Conservation (phyloP, 2,888 invertebrate species). For the Thera obeliscata region DNA sequence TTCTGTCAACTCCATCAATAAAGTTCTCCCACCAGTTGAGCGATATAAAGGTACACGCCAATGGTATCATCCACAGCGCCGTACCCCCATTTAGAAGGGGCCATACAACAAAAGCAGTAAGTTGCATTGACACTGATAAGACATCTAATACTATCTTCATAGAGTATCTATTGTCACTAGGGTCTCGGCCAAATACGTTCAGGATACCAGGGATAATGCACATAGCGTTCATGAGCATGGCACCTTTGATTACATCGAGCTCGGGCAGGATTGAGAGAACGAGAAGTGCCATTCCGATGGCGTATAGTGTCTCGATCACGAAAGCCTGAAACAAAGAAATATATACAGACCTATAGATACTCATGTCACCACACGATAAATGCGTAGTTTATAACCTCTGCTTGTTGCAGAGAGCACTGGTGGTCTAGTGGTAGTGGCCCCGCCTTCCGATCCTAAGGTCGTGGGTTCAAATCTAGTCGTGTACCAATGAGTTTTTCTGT, state of each 20-base stretch:
- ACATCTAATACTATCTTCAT: constrained; percentile 82
- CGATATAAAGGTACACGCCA: constrained; percentile 88
- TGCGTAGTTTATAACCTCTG: too few species aligned
- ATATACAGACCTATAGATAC: not conserved
- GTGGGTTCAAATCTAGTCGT: too few species aligned
- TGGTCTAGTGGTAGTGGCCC: too few species aligned
- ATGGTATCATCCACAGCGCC: constrained; percentile 85
- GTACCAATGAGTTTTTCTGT: too few species aligned
- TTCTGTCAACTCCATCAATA: constrained; percentile 71
- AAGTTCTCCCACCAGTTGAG: constrained; percentile 95
- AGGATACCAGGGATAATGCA: constrained; percentile 92
- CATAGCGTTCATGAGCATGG: constrained; percentile 93
- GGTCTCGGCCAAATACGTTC: constrained; percentile 82
- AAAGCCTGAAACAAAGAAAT: constrained; percentile 73
- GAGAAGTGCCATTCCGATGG: constrained; percentile 90
- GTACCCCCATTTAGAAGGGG: constrained; percentile 82
- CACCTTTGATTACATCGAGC: constrained; percentile 91
- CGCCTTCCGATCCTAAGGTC: too few species aligned
- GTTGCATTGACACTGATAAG: constrained; percentile 86
- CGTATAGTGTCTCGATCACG: constrained; percentile 91
- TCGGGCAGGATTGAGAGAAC: constrained; percentile 91
- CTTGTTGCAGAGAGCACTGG: too few species aligned
- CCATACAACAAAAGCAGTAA: constrained; percentile 88
- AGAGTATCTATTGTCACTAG: constrained; percentile 60
- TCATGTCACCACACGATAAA: too few species aligned